Base-by-base conservation (phyloP, 1,140 invertebrate genomes). In the Drosophila navojoa region DNA sequence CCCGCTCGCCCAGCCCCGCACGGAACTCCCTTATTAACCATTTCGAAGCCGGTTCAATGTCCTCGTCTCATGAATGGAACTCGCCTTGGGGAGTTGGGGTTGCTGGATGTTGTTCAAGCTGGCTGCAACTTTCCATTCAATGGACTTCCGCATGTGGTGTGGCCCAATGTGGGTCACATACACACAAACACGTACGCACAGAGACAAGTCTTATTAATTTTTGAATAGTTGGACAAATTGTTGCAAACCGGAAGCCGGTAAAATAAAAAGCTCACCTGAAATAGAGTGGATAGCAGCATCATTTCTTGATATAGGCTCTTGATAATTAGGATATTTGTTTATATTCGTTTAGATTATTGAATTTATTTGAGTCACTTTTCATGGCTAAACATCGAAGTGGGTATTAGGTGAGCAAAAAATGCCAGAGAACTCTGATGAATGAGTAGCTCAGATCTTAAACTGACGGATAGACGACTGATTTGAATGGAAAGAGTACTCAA, bases 51-150 rank as follows among this genome's bases (percentile, higher is more conserved):
- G 69, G 84, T 89, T 89, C 84, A 89, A 89, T 89, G 84, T 76
- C 79, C 84, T 89, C 70, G 61, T 64, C 67, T 71, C 55, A 89
- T 89, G 84, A 89, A 89, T 89, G 84, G 74, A 49, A 53, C 45
- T 42, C 55, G 42, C 10, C 29, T 1, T 5, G 0, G 29, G n/a
- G 29, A 54, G 52, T 35, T 54, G 27, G 25, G 52, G 52, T 35
- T 27, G 42, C 32, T 15, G 52, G 52, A 35, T 27, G 32, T 19
- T 35, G 32, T 16, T 35, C 19, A 62, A 45, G 29, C 13, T 16
- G 19, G 32, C n/a, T 60, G 47, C 25, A 59, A 42, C 42, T 44
- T 63, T 70, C 69, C 82, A 87, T 87, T 87, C 82, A 86, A 54
- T 13, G 25, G 66, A 73, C 82, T 86, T 86, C 82, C 82, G 82